Conservation (phyloP, 2,888 invertebrate genomes). For the Apotomis capreana region DNA sequence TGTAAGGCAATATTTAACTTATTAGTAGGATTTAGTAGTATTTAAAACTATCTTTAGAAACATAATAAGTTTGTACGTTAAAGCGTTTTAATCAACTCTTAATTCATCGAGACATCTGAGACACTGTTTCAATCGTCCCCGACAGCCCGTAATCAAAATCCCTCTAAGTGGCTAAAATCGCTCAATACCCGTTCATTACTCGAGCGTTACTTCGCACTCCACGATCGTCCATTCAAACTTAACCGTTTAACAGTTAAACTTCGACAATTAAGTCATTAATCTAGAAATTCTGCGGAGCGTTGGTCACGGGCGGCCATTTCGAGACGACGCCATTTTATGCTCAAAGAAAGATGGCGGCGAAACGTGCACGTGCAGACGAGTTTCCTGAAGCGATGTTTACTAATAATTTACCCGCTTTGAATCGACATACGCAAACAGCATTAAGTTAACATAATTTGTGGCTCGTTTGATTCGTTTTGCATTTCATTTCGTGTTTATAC, state of each 20-base stretch:
- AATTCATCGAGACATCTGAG: constrained; percentile 40
- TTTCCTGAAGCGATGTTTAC: constrained; percentile 64
- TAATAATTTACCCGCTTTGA: constrained; percentile 61
- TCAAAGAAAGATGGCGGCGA: constrained; percentile 56
- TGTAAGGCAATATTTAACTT: no score
- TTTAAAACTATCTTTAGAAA: no score
- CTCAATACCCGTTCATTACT: constrained; percentile 62
- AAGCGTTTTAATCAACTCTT: constrained; percentile 8
- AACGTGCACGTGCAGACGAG: constrained; percentile 58
- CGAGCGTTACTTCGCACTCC: constrained; percentile 67
- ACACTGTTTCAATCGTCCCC: constrained; percentile 34
- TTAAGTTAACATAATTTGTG: constrained; percentile 53
- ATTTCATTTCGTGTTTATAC: constrained; percentile 23
- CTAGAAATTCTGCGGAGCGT: constrained; percentile 63
- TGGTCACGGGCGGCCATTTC: constrained; percentile 57
- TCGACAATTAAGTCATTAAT: constrained; percentile 76
- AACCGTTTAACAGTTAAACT: constrained; percentile 68
- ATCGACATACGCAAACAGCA: constrained; percentile 56
- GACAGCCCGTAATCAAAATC: constrained; percentile 37
- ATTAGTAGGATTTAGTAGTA: no score
- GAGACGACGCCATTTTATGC: constrained; percentile 52
- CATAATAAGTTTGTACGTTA: neutral
- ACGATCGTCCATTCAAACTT: constrained; percentile 61
- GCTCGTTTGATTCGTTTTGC: constrained; percentile 47
- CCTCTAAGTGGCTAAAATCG: constrained; percentile 54